Evolutionary conservation across 1,140 invertebrate species (phyloP), one percentile per base, ranked within the genome.

Genomic region (Octopus bimaculoides): DNA sequence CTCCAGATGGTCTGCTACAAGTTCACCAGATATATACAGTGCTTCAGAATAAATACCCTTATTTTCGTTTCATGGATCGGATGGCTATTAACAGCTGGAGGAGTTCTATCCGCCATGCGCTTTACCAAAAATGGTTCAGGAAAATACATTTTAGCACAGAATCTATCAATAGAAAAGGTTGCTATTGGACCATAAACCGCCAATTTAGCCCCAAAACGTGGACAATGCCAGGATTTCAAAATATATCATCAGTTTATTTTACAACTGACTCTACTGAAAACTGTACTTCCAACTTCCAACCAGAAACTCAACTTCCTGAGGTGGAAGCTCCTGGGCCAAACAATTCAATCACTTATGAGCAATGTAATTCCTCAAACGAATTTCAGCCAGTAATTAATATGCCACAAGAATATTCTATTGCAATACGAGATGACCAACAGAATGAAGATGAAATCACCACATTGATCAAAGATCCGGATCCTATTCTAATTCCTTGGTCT

Each of bases 91-190:
- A 81, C 52, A 88, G 87, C 79, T 88, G 87, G 87, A 84, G 86
- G 82, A 87, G 86, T 82, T 88, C 87, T 4, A 83, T 88, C 52
- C 78, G 87, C 41, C 87, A 88, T 86, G 87, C 87, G 7, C 80
- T 88, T 7, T 88, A 86, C 77, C 87, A 88, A 81, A 88, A 88
- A 77, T 88, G 86, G 87, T 88, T 88, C 78, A 81, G 80, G 75
- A 88, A 88, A 77, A 81, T 87, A 7, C 78, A 78, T 12, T 86
- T 88, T 78, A 78, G 41, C 26, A 81, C 78, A 10, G 80, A 80
- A 79, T 78, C 79, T 9, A 88, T 87, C 73, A 84, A 77, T 71
- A 83, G 79, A 75, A 86, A 86, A 80, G 87, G 87, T 10, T 87
- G 85, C 77, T 88, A 84, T 69, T 88, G 87, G 87, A 79, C 83